Base-by-base conservation (phyloP, 2,888 invertebrate species). In the Thera britannica region DNA sequence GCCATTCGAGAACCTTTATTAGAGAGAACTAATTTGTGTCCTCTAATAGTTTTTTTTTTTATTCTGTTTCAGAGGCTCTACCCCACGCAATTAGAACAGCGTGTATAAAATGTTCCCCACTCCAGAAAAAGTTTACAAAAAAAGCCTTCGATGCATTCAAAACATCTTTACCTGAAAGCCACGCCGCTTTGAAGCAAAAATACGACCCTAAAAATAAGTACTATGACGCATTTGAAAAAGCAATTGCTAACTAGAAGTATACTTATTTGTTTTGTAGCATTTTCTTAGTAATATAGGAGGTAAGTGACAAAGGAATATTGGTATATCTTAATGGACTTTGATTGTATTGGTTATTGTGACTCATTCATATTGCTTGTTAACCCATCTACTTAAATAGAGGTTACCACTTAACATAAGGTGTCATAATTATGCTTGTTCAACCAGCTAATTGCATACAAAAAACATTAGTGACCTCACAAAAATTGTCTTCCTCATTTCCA, bases 61-160 rank as follows among this genome's bases (percentile, higher is more conserved):
- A 9, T 46, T 35, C 2, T 54, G 44, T 48, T 68, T 23, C 80
- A 88, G 87, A 74, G 52, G 73, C 85, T 5, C 68, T 90, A 8
- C 89, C 90, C 0, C 89, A 90, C 78, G 79, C 85, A 9, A 80
- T 90, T 2, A 71, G 66, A 1, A 87, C 89, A 2, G 84, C 85
- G 0, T 90, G 90, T 66, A 80, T 76, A 5, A 88, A 84, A 79
- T 90, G 90, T 58, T 77, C 87, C 0, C 85, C 86, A 0, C 80
- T 83, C 0, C 89, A 96, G 80, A 95, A 92, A 68, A 87, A 91
- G 67, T 94, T 95, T 11, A 87, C 86, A 0, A 77, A 81, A 76
- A 96, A 95, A 83, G 95, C 96, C 1, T 94, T 97, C 70, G 92
- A 94, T 57, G 95, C 92, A 70, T 93, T 97, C 76, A 94, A 95